Base-by-base conservation (phyloP, 2,888 invertebrate genomes). In the Exocentrus adspersus region DNA sequence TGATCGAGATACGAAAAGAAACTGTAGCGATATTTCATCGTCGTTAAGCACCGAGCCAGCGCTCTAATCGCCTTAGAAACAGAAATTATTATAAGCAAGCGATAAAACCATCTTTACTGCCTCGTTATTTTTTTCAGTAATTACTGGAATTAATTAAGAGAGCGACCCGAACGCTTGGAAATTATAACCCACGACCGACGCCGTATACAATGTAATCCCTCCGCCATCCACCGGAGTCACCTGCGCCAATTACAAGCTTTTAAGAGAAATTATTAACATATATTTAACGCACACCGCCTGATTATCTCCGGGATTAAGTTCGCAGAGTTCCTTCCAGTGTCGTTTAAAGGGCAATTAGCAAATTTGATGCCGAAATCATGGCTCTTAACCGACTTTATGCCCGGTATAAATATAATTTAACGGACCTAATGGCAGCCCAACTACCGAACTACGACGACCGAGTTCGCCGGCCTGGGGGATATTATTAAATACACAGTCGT, bases 161-260 rank as follows among this genome's bases (percentile, higher is more conserved):
- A n/a, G 42, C 10, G 24, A 28, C 42, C 54, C 43, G 42, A 42
- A 30, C 16, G 32, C 52, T 51, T 60, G 32, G 51, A 60, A 64
- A 64, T 64, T 60, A 64, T 57, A 57, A 43, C 62, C 43, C 43
- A 24, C 41, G 37, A 12, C 50, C n/a, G n/a, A n/a, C n/a, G n/a
- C n/a, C n/a, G n/a, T n/a, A 43, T 54, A 54, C 54, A 54, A 54
- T 43, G 54, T 54, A 54, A 43, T 24, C 24, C 20, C 14, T 53
- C 43, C 42, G 21, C 56, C 24, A n/a, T n/a, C n/a, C n/a, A n/a
- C n/a, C n/a, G n/a, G 46, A 42, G 24, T 68, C 68, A 68, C 68
- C 68, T 68, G 68, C 65, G 52, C 50, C 66, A 66, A 68, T 68
- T 68, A 64, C 64, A 24, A 51, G 58, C 61, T 64, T 58, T 62